Percentiles rank a stretch among this genome's conserved stretches.
phyloP scores from a whole-genome alignment of 2,113 vertebrate genomes.

The Gambusia affinis region DNA sequence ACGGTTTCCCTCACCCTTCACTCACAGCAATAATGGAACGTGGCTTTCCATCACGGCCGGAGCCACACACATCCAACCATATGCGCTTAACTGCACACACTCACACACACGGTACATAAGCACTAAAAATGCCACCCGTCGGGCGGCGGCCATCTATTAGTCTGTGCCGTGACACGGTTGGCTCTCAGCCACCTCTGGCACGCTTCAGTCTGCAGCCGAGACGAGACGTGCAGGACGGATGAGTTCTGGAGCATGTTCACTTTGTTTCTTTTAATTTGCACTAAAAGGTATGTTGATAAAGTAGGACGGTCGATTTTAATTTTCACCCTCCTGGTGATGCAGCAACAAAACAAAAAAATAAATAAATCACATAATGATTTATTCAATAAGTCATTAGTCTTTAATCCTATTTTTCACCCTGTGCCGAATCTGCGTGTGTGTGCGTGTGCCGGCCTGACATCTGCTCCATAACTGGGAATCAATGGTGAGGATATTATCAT shows the following conservation, averaged over 20 bases:
- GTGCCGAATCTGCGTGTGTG: neutral
- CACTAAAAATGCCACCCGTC: slow-evolving; percentile 8
- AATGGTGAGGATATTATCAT: slow-evolving; percentile 44
- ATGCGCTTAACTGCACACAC: slow-evolving; percentile 13
- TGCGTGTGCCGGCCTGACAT: slow-evolving; percentile 26
- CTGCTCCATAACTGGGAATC: slow-evolving; percentile 38
- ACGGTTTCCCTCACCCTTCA: slow-evolving; percentile 21
- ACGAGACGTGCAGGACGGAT: neutral
- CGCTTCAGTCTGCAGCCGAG: slow-evolving; percentile 10
- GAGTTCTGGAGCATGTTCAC: slow-evolving; percentile 18
- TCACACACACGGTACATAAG: neutral
- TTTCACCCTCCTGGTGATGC: slow-evolving; percentile 47
- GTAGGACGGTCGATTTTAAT: slow-evolving; percentile 64
- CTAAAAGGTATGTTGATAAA: slow-evolving; percentile 42
- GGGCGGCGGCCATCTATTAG: slow-evolving; percentile 43
- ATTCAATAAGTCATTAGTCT: slow-evolving; percentile 62
- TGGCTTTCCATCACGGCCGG: slow-evolving; percentile 43
- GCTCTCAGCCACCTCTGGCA: slow-evolving; percentile 39
- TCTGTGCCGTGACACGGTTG: slow-evolving; percentile 21
- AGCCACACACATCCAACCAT: slow-evolving; percentile 16
- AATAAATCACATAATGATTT: slow-evolving; percentile 39
- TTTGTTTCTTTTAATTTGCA: slow-evolving; percentile 27
- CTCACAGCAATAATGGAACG: slow-evolving; percentile 39
- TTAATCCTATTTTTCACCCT: slow-evolving; percentile 18
- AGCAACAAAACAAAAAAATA: slow-evolving; percentile 37